phyloP scores from a whole-genome alignment of 2,888 invertebrate species.

The Auanema sp. region DNA sequence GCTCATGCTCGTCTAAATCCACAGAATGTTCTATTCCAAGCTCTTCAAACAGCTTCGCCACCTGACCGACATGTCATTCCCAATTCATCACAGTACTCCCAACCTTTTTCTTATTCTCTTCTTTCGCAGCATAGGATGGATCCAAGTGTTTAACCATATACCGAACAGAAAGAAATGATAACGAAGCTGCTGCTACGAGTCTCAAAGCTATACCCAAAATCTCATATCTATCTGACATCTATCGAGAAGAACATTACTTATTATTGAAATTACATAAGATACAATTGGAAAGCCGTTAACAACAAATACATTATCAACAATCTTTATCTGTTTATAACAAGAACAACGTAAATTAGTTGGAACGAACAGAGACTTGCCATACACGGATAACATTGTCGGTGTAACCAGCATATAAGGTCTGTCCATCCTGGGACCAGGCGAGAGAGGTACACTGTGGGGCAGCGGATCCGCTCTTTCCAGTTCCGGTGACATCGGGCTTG shows the following conservation, averaged over 20 bases:
- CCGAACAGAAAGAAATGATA: constrained; percentile 37
- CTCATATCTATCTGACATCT: constrained; percentile 32
- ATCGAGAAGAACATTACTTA: neutral
- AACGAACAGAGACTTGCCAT: constrained; percentile 80
- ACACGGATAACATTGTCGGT: constrained; percentile 96
- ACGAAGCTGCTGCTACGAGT: constrained; percentile 36
- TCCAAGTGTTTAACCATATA: constrained; percentile 48
- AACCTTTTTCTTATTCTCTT: constrained; percentile 52
- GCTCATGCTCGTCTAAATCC: constrained; percentile 57
- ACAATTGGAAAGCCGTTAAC: no score
- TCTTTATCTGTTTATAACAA: constrained; percentile 24
- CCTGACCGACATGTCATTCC: constrained; percentile 21
- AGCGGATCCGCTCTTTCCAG: constrained; percentile 70
- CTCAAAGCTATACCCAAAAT: constrained; percentile 31
- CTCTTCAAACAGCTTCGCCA: constrained; percentile 40
- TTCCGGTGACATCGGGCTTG: constrained; percentile 83
- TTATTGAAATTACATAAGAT: no score
- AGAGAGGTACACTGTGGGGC: constrained; percentile 87
- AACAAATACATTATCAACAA: constrained; percentile 17
- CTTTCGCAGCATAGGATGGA: constrained; percentile 42
- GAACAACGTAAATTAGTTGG: constrained; percentile 20
- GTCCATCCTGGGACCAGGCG: constrained; percentile 98
- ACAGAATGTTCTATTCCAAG: constrained; percentile 43
- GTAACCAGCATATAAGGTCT: constrained; percentile 90
- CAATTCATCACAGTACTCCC: neutral